Evolutionary conservation across 1,140 invertebrate species (phyloP).

Genomic region (Vanessa tameamea): DNA sequence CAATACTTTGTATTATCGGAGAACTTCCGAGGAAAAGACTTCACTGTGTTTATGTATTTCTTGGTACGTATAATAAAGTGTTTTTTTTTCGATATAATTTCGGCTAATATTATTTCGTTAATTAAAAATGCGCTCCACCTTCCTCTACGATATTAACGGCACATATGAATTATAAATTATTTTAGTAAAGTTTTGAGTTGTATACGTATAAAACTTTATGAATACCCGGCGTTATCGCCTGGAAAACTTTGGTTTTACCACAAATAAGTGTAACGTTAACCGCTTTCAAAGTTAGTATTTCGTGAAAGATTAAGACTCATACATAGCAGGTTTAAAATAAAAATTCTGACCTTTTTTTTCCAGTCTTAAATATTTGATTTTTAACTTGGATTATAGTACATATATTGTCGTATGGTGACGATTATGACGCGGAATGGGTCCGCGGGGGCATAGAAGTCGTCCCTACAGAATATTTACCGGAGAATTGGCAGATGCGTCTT

Average conservation of each 20-base stretch:
- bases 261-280: slow-evolving; percentile 69
- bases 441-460: no score
- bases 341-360: no score
- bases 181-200: slow-evolving; percentile 20
- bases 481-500: no score
- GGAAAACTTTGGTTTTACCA: slow-evolving; percentile 64
- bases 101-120: background rate
- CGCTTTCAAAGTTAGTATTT: slow-evolving; percentile 51
- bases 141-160: slow-evolving; percentile 9
- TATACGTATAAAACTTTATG: slow-evolving; percentile 24
- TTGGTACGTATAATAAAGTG: no score
- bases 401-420: no score
- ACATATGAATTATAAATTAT: slow-evolving; percentile 27
- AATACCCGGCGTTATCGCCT: slow-evolving; percentile 29
- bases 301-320: slow-evolving; percentile 25
- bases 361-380: background rate
- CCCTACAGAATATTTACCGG: no score
- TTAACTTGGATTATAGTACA: background rate
- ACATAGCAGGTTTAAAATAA: slow-evolving; percentile 20
- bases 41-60: no score
- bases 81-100: no score
- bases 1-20: no score
- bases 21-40: no score
- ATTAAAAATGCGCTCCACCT: background rate
- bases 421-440: no score